Percentiles rank a stretch among this genome's conserved stretches.
Evolutionary conservation across 2,113 vertebrate species (phyloP).

Genomic region (Rhabdomys dilectus): DNA sequence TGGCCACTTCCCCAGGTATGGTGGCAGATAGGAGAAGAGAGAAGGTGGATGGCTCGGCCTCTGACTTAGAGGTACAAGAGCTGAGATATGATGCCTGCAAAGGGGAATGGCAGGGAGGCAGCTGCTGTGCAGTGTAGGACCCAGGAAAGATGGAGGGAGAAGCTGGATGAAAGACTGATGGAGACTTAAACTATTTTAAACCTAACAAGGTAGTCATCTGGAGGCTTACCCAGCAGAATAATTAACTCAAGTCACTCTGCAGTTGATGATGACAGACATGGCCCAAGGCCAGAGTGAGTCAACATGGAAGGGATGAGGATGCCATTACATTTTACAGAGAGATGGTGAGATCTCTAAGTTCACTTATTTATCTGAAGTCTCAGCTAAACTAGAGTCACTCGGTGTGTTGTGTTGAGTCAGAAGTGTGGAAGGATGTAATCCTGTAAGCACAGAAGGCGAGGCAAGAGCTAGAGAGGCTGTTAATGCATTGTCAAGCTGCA

Average conservation of each 20-base stretch:
- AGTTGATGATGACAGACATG: neutral
- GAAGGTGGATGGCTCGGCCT: neutral
- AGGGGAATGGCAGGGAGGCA: too few relatives aligned
- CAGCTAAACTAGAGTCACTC: neutral
- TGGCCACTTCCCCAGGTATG: neutral
- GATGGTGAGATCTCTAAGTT: neutral
- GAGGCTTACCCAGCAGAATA: neutral
- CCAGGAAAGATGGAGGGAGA: neutral
- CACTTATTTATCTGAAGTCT: neutral
- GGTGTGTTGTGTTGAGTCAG: neutral
- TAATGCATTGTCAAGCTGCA: neutral
- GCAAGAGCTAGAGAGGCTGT: neutral
- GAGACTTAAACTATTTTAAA: neutral
- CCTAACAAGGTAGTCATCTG: neutral
- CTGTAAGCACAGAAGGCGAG: neutral
- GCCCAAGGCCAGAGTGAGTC: neutral
- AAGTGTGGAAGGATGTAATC: neutral
- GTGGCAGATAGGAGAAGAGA: neutral
- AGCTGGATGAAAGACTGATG: neutral
- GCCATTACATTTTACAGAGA: neutral
- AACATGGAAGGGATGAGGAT: neutral
- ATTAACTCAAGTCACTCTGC: neutral
- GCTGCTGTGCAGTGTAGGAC: neutral
- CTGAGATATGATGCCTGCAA: neutral
- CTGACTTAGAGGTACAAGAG: neutral